phyloP scores from a whole-genome alignment of 2,113 vertebrate species.

The Hirundichthys speculiger region DNA sequence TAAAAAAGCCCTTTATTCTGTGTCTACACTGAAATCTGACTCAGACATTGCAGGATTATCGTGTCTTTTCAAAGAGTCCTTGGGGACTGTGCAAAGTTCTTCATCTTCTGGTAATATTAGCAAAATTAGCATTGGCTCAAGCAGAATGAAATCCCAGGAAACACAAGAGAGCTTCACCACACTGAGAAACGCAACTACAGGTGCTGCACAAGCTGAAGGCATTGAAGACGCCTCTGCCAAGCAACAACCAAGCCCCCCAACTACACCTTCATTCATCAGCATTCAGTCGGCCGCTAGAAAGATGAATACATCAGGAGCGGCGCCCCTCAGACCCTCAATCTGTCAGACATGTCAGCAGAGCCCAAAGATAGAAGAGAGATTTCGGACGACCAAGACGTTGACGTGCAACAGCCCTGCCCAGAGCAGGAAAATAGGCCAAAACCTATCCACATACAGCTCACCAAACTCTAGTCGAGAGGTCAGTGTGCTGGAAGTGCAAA shows the following conservation, averaged over 20 bases:
- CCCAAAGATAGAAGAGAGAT: conserved; percentile 56
- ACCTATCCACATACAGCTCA: conserved; percentile 40
- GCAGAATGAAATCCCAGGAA: conserved; percentile 62
- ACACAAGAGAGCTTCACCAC: conserved; percentile 14
- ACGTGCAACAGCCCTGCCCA: conserved; percentile 57
- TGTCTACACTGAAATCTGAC: conserved; percentile 91
- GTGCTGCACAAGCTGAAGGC: conserved; percentile 39
- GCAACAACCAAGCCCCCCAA: conserved; percentile 75
- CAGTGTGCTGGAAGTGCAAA: conserved; percentile 85
- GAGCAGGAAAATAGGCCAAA: conserved; percentile 37
- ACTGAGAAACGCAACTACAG: conserved; percentile 19
- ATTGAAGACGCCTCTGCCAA: conserved; percentile 59
- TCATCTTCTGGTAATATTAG: conserved; percentile 74
- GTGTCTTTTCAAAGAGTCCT: conserved; percentile 86
- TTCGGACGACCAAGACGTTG: conserved; percentile 60
- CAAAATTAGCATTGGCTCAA: conserved; percentile 84
- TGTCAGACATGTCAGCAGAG: conserved; percentile 50
- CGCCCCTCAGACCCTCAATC: conserved; percentile 21
- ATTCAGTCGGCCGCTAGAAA: conserved; percentile 87
- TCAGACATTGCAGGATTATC: conserved; percentile 85
- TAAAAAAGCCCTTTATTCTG: conserved; percentile 91
- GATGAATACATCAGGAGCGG: conserved; percentile 34
- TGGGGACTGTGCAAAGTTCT: conserved; percentile 71
- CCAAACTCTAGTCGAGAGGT: conserved; percentile 77
- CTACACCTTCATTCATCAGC: conserved; percentile 88